Evolutionary conservation across 2,797 vertebrate species (phyloP).

Genomic region (Alauda arvensis): DNA sequence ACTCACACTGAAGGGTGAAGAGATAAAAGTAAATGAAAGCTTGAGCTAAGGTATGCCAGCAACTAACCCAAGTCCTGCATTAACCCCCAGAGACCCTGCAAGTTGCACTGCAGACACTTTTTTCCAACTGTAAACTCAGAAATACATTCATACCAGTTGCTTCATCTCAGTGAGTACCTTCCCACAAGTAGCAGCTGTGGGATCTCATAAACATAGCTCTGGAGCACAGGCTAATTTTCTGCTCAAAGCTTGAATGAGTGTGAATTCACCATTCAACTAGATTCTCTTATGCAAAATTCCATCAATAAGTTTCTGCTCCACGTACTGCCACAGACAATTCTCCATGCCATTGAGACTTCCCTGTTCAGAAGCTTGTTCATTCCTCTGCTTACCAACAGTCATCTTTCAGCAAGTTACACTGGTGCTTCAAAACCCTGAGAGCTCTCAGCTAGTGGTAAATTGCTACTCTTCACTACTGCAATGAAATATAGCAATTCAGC

Average conservation of each 20-base stretch:
- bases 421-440: background rate
- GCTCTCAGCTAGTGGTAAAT: background rate
- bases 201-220: background rate
- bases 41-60: background rate
- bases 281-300: background rate
- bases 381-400: background rate
- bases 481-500: background rate
- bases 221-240: conserved; percentile 5
- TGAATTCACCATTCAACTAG: background rate
- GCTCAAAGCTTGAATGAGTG: background rate
- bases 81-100: background rate
- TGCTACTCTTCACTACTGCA: background rate
- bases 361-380: background rate
- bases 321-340: background rate
- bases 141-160: background rate
- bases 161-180: background rate
- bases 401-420: background rate
- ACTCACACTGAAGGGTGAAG: background rate
- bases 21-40: background rate
- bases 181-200: background rate
- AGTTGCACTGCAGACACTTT: background rate
- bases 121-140: background rate
- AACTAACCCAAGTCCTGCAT: background rate
- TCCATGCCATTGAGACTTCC: background rate
- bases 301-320: background rate